Conservation (phyloP, 2,888 invertebrate genomes). For the Mimas tiliae region DNA sequence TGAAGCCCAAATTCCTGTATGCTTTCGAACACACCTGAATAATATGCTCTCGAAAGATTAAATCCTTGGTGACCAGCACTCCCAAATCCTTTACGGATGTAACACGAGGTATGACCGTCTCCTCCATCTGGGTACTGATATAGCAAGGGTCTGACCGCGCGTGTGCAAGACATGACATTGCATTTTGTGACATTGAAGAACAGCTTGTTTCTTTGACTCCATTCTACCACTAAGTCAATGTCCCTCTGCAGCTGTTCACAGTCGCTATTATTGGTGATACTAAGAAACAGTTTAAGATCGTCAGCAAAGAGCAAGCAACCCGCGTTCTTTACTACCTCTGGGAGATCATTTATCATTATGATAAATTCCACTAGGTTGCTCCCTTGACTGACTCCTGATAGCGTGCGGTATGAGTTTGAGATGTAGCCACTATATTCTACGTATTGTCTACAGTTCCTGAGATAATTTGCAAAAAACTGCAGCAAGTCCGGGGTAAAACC, state of each 20-base stretch:
- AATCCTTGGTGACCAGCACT: background rate
- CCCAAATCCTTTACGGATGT: background rate
- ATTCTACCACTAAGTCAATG: no score
- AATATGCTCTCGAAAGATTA: background rate
- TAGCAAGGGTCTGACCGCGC: no score
- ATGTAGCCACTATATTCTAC: conserved; percentile 28
- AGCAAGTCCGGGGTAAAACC: conserved; percentile 30
- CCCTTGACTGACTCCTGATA: conserved; percentile 28
- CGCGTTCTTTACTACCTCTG: no score
- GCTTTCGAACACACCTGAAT: background rate
- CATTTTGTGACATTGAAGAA: no score
- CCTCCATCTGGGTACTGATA: no score
- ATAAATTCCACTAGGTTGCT: conserved; percentile 27
- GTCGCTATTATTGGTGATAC: no score
- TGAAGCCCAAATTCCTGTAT: conserved; percentile 11
- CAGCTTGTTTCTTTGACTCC: no score
- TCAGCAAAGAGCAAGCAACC: no score
- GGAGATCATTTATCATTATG: conserved; percentile 26
- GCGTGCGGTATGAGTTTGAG: conserved; percentile 27
- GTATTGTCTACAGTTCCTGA: conserved; percentile 26
- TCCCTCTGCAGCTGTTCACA: no score
- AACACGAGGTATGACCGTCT: no score
- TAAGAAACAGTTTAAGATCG: no score
- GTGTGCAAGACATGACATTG: no score
- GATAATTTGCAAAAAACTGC: conserved; percentile 29